Evolutionary conservation across 2,888 invertebrate genomes (phyloP).

Genomic region (Plebejus argus): DNA sequence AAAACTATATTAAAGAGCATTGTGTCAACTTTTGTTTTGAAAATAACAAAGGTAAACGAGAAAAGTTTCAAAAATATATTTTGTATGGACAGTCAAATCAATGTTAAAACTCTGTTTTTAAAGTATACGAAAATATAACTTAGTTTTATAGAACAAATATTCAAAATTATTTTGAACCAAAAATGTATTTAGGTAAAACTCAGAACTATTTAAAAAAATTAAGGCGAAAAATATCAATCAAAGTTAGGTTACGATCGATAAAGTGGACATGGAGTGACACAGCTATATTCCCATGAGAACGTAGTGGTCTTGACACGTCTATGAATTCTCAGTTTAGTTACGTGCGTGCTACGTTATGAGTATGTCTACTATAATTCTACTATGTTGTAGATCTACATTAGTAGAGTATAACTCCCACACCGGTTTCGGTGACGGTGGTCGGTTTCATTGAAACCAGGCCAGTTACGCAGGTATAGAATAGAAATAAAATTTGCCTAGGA

Average conservation of each 20-base stretch:
- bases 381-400: no score
- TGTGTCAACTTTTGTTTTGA: neutral
- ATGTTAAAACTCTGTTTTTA: neutral
- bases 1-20: neutral
- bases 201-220: neutral
- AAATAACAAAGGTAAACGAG: neutral
- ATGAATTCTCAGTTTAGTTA: neutral
- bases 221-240: neutral
- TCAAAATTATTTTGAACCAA: no score
- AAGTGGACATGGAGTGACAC: neutral
- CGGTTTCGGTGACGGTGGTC: no score
- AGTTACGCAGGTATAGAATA: no score
- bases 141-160: neutral
- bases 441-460: no score
- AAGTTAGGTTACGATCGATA: neutral
- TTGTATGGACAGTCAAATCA: neutral
- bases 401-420: no score
- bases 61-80: neutral
- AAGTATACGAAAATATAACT: neutral
- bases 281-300: neutral
- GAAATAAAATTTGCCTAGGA: no score
- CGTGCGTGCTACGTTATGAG: neutral
- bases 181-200: no score
- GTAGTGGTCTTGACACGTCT: constrained; percentile 6
- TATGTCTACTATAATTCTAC: no score